Evolutionary conservation across 2,797 vertebrate species (phyloP), one percentile per base, ranked within the genome.

Genomic region (Avahi laniger): DNA sequence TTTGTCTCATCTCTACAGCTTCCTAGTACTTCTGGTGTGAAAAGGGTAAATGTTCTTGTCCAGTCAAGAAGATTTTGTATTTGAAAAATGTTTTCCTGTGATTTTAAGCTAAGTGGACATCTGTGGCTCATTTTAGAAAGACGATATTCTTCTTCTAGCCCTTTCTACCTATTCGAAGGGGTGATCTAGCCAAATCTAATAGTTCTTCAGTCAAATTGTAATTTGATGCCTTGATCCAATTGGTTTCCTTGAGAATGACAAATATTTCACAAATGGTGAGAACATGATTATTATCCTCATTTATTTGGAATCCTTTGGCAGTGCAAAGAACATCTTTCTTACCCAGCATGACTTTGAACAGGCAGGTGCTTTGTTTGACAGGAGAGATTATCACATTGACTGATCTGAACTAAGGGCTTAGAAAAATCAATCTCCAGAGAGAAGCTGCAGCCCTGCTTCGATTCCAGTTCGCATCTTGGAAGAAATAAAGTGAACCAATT

Each of bases 371-470:
- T 81, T 63, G 69, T 89, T 89, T 93, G 94, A 90, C 89, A 87
- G 92, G 54, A 94, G 18, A 38, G 54, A 94, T 87, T 93, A 97
- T 97, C 79, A 33, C 95, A 90, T 73, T 86, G 88, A 96, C 88
- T 52, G 63, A 93, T 94, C 63, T 83, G 87, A 95, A 63, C 67
- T 18, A 14, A 54, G 43, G 57, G 43, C 89, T 96, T 79, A 61
- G 89, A 96, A 94, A 97, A 94, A 97, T 94, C 4, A 1, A 89
- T 93, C 94, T 94, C 95, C 41, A 6, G 89, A 72, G 82, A 96
- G 43, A 87, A 52, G 7, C 59, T 67, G 75, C 28, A 38, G 81
- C 52, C 35, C 59, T 5, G 15, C 59, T 89, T 95, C 46, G 24
- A 65, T 87, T 67, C 61, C 67, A 78, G 0, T 70, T 94, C 85